Conservation (phyloP, 64 coral and sea anemone species). For the Stichodactyla helianthus region DNA sequence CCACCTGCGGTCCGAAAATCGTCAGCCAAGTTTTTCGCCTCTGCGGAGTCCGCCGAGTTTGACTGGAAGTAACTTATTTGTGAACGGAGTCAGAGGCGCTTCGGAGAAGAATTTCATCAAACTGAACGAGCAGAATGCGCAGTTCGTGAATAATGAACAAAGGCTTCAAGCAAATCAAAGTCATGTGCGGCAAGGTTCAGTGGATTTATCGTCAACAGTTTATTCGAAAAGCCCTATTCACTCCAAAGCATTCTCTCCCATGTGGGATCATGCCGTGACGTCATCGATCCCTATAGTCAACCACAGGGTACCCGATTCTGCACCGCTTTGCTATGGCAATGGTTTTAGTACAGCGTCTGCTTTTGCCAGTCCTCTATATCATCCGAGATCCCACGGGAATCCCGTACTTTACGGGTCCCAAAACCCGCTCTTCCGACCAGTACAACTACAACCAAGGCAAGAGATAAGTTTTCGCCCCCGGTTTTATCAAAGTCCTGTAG, state of each 20-base stretch:
- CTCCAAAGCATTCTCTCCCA: constrained; percentile 1
- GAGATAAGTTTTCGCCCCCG: background rate
- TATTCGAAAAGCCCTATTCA: background rate
- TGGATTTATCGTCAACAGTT: background rate
- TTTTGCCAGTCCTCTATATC: background rate
- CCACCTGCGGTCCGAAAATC: background rate
- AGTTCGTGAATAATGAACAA: background rate
- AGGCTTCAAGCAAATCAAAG: background rate
- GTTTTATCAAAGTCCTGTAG: background rate
- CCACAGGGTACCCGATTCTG: background rate
- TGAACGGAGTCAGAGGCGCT: background rate
- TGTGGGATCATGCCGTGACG: background rate
- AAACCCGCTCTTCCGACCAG: background rate
- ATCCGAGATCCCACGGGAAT: background rate
- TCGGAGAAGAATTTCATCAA: background rate
- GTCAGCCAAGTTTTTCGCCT: background rate
- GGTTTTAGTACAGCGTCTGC: background rate
- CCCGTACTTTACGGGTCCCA: background rate
- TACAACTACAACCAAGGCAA: background rate
- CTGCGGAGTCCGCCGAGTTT: background rate
- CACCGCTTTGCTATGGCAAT: background rate
- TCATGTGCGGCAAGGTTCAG: background rate
- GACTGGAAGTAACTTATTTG: background rate
- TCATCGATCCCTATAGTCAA: background rate
- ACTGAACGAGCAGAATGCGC: background rate